Evolutionary conservation across 2,113 vertebrate species (phyloP).

Genomic region (Lophura nycthemera): DNA sequence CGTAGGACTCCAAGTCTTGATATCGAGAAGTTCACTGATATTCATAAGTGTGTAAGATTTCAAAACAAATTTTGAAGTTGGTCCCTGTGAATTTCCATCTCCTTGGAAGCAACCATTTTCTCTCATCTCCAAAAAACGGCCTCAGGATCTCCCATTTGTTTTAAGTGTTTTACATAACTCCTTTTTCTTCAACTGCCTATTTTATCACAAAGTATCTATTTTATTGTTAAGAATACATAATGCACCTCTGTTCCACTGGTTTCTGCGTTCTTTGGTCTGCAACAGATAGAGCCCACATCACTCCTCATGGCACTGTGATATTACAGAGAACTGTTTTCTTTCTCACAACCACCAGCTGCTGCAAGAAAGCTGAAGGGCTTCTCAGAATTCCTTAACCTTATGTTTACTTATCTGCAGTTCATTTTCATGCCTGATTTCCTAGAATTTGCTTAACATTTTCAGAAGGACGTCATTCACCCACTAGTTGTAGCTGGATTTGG

Average conservation of each 20-base stretch:
- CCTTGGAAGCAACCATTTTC: not conserved
- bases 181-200: not conserved
- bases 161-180: not conserved
- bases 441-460: slow-evolving; percentile 68
- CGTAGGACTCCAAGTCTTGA: not conserved
- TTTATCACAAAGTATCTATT: not conserved
- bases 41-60: not conserved
- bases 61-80: not conserved
- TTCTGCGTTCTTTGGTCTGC: not conserved
- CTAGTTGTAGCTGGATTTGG: slow-evolving; percentile 46
- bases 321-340: not conserved
- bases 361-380: slow-evolving; percentile 32
- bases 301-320: not conserved
- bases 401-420: slow-evolving; percentile 47
- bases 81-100: not conserved
- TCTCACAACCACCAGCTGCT: slow-evolving; percentile 41
- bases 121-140: not conserved
- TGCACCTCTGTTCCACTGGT: not conserved
- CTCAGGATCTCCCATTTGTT: not conserved
- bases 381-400: slow-evolving; percentile 53
- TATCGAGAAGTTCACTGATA: not conserved
- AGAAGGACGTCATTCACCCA: slow-evolving; percentile 60
- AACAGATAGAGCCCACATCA: not conserved
- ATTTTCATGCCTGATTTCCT: slow-evolving; percentile 45
- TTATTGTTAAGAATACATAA: not conserved